Base-by-base conservation (phyloP, 2,888 invertebrate genomes). In the Pristionchus exspectatus region DNA sequence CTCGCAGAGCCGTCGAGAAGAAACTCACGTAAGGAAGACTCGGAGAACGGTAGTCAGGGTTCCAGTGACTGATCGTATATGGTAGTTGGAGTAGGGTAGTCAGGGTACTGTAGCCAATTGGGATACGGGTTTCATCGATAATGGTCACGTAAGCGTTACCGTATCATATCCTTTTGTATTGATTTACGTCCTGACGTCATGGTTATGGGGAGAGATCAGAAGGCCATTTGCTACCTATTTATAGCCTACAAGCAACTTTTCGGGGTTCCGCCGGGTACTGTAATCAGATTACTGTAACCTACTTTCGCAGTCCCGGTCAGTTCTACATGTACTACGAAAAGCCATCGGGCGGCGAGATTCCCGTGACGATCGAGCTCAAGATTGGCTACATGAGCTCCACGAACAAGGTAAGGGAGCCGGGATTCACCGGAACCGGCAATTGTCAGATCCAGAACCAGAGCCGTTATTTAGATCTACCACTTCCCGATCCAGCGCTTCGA, bases 331-430 rank as follows among this genome's bases (percentile, higher is more conserved):
- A 81, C 81, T 81, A 81, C 81, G 81, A 81, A 3, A 81, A 81
- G 81, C 81, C 81, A 50, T 1, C 81, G 27, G 81, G 27, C 50
- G 50, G 2, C 50, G 81, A 81, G 14, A 81, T 81, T 27, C 81
- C 81, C 27, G 50, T 81, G 33, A 81, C 50, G 81, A 50, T 81
- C 81, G 81, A 81, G n/a, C 81, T 81, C 81, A 81, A 81, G 81
- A 81, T 81, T 27, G 81, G 81, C 81, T 81, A 81, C 81, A 81
- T 81, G 81, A 81, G 81, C 81, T 81, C 81, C 81, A 27, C 81
- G n/a, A n/a, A n/a, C 81, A 81, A 81, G 81, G 81, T 81, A 3
- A 77, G 27, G 50, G 24, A 50, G 74, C 44, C 74, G 44, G 81
- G 44, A 72, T 33, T 69, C 9, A 5, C 74, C 74, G 44, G 44